Evolutionary conservation across 2,888 invertebrate genomes (phyloP), one percentile per base, ranked within the genome.

Genomic region (Clanis bilineata): DNA sequence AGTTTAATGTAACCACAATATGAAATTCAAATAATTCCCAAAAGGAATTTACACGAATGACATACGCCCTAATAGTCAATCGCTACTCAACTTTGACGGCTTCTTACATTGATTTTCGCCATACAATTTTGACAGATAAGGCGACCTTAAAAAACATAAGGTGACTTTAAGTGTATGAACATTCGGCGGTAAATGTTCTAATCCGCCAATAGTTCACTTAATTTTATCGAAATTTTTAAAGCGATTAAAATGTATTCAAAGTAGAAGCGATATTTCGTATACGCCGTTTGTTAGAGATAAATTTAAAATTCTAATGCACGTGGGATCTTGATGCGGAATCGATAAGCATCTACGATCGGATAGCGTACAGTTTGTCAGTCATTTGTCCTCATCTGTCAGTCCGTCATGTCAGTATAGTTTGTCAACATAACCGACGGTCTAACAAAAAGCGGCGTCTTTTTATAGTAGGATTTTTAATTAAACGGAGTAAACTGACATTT

Each of bases 221-320:
- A 21, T 28, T n/a, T 25, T 32, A 32, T 32, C 32, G 32, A 51
- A 32, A 18, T 51, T 28, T 32, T 32, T 18, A 51, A 51, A 51
- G 28, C 51, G 51, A 51, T 51, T 51, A 47, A 47, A 47, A 51
- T 51, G 28, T 28, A 51, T 51, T 51, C 51, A 51, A 51, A 51
- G 32, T 51, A 28, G 51, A 51, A 51, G 32, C 51, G 28, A 32
- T 51, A 32, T 51, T 51, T 51, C 51, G 51, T 51, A 32, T 51
- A 32, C 28, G 51, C 18, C 28, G 51, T 51, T 51, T 39, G 58
- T 45, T 12, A 10, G 22, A 36, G 23, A 12, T 36, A 22, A 58
- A 80, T 79, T 76, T 77, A 64, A 73, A 72, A 79, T 77, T 79
- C 73, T 74, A 80, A 81, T 81, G 62, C 57, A 73, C 74, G 79